phyloP scores from a whole-genome alignment of 2,113 vertebrate species.

The Limanda limanda region DNA sequence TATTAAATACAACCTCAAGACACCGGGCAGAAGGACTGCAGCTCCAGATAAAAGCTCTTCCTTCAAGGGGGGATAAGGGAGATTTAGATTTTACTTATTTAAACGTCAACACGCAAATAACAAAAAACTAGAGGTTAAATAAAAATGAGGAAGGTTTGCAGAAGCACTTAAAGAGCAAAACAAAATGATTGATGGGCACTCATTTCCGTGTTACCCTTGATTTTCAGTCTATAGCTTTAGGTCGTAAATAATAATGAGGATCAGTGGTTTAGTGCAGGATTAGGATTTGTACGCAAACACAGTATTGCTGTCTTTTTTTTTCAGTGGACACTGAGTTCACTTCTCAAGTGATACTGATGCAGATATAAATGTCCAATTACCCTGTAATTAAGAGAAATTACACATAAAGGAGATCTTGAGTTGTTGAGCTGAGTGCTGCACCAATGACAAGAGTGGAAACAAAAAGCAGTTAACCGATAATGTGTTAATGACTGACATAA shows the following conservation, averaged over 20 bases:
- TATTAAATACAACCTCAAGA: slow-evolving; percentile 52
- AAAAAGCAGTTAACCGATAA: background rate
- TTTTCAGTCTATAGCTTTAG: background rate
- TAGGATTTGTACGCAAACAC: background rate
- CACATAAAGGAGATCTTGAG: background rate
- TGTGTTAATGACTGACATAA: background rate
- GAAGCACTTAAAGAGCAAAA: background rate
- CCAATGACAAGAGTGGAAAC: background rate
- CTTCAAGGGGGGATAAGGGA: slow-evolving; percentile 19
- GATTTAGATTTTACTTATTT: slow-evolving; percentile 26
- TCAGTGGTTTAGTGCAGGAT: slow-evolving; percentile 15
- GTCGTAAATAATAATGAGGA: slow-evolving; percentile 19
- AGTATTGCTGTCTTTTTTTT: background rate
- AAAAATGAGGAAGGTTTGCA: background rate
- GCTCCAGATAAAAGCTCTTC: slow-evolving; percentile 25
- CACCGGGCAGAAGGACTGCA: slow-evolving; percentile 11
- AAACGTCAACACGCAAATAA: slow-evolving; percentile 5
- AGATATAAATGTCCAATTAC: background rate
- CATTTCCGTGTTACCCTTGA: background rate
- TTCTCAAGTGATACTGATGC: slow-evolving; percentile 1
- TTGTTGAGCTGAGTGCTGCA: background rate
- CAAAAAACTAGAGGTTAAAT: slow-evolving; percentile 3
- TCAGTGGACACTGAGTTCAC: background rate
- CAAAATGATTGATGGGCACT: background rate
- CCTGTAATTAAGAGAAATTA: slow-evolving; percentile 1